These are phyloP conservation scores for Microtus oregoni DNA, from an alignment of 2,113 vertebrate genomes.

Conservation along the genomic window DNA sequence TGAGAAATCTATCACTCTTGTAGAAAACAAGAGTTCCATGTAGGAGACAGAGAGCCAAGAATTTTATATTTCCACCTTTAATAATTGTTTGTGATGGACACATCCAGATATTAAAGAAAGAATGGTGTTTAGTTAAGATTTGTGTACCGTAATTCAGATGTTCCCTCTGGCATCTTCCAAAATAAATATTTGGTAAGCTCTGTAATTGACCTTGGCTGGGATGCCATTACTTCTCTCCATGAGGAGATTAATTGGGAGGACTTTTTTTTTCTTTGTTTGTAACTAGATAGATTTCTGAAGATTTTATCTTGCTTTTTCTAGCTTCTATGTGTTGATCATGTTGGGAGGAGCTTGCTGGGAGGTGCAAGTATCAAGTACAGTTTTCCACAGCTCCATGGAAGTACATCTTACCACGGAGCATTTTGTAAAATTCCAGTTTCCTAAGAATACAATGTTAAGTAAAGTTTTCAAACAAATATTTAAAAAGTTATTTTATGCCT, in stretches of 20 bases:
- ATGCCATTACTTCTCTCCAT: neutral
- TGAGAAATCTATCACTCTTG: neutral
- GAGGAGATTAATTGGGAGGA: neutral
- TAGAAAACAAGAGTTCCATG: neutral
- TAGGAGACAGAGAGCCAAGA: neutral
- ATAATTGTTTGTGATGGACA: neutral
- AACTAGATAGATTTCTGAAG: neutral
- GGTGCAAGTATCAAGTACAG: neutral
- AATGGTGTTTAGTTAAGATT: neutral
- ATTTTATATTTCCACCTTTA: neutral
- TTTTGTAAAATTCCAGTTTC: conserved; percentile 15
- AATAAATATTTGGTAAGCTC: neutral
- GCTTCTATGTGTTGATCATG: neutral
- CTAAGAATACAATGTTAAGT: conserved; percentile 56
- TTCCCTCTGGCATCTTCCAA: neutral
- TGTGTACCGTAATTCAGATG: neutral
- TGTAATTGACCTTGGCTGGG: neutral
- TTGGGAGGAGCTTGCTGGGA: neutral
- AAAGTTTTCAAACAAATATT: conserved; percentile 56
- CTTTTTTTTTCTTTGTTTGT: conserved; percentile 32
- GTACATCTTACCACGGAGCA: neutral
- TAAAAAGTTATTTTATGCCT: conserved; percentile 43
- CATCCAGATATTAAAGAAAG: neutral
- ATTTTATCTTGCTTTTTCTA: neutral
- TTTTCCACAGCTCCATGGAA: neutral